Base-by-base conservation (phyloP, 1,140 invertebrate species). In the Bombus soroeensis region DNA sequence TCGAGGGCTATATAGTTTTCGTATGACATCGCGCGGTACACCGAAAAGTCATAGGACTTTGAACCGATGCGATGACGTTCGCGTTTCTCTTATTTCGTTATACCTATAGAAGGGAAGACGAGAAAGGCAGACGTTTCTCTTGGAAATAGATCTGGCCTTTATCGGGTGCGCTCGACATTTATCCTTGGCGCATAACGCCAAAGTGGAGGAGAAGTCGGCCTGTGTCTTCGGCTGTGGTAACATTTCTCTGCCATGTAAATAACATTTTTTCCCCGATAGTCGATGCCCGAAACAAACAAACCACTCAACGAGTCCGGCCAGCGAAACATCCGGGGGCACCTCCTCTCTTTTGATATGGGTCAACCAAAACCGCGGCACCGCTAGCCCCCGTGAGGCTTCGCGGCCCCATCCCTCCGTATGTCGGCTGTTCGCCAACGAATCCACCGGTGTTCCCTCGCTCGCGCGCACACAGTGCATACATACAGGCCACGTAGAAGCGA, bases 321-420 rank as follows among this genome's bases (percentile, higher is more conserved):
- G 74, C 68, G 78, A 41, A 75, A 77, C 79, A 75, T 89, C 85
- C 81, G 85, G 41, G 78, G 84, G 76, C 62, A 70, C 74, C 75
- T 76, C 81, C 72, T 81, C 81, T 79, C 88, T 75, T 83, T 85
- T 84, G 81, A 90, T 90, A 85, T 89, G 89, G 88, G 88, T 90
- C 89, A 89, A 85, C 89, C 83, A 73, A 90, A 90, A 90, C 76
- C 80, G 81, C 87, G 59, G 72, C 86, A 64, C 76, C 76, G 53
- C 62, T 32, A 32, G 37, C 70, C 78, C 81, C 59, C 72, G 59
- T 34, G 64, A 66, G 32, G 25, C 32, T 64, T 64, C 82, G 5
- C 39, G 6, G 2, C 37, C 39, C 18, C 75, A 37, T 6, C 39
- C 74, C 64, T 66, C 39, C 28, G 18, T 32, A 15, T 47, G 9